Base-by-base conservation (phyloP, 2,888 invertebrate genomes). In the Noctua comes region DNA sequence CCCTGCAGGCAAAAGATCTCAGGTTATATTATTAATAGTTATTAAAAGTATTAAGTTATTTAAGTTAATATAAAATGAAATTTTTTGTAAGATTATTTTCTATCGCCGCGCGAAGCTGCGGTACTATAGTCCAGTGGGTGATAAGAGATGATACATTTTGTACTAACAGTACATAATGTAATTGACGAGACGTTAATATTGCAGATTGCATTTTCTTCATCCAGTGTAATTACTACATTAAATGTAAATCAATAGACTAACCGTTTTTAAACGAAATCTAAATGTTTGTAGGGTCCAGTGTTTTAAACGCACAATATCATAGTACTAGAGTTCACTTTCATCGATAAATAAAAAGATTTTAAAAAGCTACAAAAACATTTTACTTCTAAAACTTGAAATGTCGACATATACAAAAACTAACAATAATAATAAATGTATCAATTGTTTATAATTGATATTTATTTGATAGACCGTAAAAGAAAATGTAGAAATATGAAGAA, bases 231-330 rank as follows among this genome's bases (percentile, higher is more conserved):
- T 94, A 93, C 92, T 94, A 93, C 95, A 94, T 94, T 94, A 93
- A 94, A 94, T 96, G 94, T 95, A 94, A 95, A 95, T 94, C 95
- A 94, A 96, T 95, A 96, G 95, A 94, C 94, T 95, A 94, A 95
- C 95, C 92, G 95, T 96, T 95, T 95, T 95, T 94, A 94, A 95
- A 94, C 88, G 93, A 95, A 96, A 96, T 97, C 95, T 96, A 95
- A 96, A 96, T 96, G 97, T 97, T 95, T 92, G 96, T 96, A 97
- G 97, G 97, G 96, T 96, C 97, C 97, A 96, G 97, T 96, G 96
- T 96, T 95, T 92, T 92, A 91, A 95, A 96, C 97, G 97, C 97
- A 97, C 97, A 97, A 97, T 96, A 96, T 96, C 96, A 96, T 96
- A 95, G 95, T 93, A 93, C 94, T 96, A 96, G 95, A 95, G 87